phyloP scores from a whole-genome alignment of 2,888 invertebrate genomes.

The Nephrotoma guestfalica region DNA sequence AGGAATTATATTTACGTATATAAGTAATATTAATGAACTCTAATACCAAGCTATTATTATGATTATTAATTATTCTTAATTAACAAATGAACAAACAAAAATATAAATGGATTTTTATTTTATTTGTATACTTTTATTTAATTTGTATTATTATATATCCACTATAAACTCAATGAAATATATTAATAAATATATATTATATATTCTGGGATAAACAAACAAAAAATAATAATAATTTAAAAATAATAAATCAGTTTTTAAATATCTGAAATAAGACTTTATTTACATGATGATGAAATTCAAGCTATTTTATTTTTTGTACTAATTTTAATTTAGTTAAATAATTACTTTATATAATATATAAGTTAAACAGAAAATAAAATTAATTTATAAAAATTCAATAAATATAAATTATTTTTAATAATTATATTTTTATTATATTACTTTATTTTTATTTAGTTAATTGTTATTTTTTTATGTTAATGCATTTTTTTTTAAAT shows the following conservation, averaged over 20 bases:
- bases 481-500: background rate
- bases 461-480: background rate
- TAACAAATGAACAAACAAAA: slow-evolving; percentile 4
- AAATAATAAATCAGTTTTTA: background rate
- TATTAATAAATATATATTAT: background rate
- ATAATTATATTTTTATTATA: background rate
- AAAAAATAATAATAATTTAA: background rate
- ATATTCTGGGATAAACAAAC: background rate
- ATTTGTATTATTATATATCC: background rate
- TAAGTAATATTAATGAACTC: slow-evolving; percentile 16
- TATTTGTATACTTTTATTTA: background rate
- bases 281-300: background rate
- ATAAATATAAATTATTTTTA: background rate
- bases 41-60: slow-evolving; percentile 15
- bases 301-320: background rate
- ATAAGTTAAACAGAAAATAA: background rate
- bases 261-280: background rate
- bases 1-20: slow-evolving; percentile 17
- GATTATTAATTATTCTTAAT: background rate
- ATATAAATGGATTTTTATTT: slow-evolving; percentile 8
- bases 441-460: background rate
- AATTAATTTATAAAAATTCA: background rate
- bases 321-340: background rate
- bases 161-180: background rate
- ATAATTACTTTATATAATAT: background rate